These are phyloP conservation scores for Gordius sp. DNA, from an alignment of 2,888 invertebrate genomes.

Conservation along the genomic window DNA sequence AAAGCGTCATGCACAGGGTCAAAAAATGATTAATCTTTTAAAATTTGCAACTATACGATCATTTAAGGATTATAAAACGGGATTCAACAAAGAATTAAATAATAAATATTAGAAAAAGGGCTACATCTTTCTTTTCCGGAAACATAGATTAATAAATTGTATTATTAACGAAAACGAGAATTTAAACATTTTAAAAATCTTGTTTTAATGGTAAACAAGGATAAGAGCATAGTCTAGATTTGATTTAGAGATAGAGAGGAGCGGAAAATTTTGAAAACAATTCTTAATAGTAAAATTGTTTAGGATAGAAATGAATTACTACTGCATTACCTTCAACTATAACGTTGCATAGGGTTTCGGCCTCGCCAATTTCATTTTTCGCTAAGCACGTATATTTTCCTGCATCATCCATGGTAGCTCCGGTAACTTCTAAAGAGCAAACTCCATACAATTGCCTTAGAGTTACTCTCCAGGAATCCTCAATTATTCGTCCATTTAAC, in stretches of 20 bases:
- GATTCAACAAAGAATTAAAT: too few relatives aligned
- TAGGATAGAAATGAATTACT: too few relatives aligned
- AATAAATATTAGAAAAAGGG: too few relatives aligned
- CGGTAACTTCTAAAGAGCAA: slow-evolving; percentile 76
- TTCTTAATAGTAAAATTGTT: too few relatives aligned
- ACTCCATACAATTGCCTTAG: slow-evolving; percentile 56
- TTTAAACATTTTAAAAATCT: not conserved
- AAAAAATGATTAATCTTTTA: too few relatives aligned
- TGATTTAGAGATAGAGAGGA: not conserved
- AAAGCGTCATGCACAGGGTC: too few relatives aligned
- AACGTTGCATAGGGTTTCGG: slow-evolving; percentile 76
- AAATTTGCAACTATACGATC: too few relatives aligned
- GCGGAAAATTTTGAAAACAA: not conserved
- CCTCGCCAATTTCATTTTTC: slow-evolving; percentile 66
- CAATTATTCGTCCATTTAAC: slow-evolving; percentile 70
- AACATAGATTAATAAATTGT: too few relatives aligned
- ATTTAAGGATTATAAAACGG: too few relatives aligned
- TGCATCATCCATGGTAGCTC: slow-evolving; percentile 72
- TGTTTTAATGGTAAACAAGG: not conserved
- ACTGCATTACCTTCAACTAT: slow-evolving; percentile 58
- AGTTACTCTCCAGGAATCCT: slow-evolving; percentile 51
- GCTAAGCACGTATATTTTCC: slow-evolving; percentile 84
- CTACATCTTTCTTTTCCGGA: too few relatives aligned
- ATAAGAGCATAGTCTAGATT: not conserved
- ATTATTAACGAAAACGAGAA: too few relatives aligned